Conservation (phyloP, 2,797 vertebrate genomes). For the Scomberomorus guttatus region DNA sequence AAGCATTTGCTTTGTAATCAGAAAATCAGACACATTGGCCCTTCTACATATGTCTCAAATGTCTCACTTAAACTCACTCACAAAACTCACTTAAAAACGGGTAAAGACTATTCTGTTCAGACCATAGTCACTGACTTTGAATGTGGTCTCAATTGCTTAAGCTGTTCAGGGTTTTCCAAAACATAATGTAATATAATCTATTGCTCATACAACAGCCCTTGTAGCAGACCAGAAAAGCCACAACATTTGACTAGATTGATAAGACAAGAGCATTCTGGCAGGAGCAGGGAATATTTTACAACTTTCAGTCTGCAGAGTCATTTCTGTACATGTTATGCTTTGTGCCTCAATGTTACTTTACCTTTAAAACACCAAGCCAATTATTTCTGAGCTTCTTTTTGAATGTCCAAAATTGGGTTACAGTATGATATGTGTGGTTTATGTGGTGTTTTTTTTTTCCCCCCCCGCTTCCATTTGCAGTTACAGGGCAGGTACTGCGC, state of each 20-base stretch:
- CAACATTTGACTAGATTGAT: constrained; percentile 42
- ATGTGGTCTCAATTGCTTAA: neutral
- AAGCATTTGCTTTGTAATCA: constrained; percentile 21
- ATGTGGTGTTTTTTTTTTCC: neutral
- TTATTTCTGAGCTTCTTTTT: neutral
- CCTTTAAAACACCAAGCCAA: neutral
- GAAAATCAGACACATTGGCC: neutral
- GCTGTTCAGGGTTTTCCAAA: constrained; percentile 17
- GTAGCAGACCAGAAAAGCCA: constrained; percentile 30
- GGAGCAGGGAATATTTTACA: neutral
- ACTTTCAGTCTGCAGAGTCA: neutral
- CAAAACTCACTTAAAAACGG: neutral
- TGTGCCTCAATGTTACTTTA: neutral
- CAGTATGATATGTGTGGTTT: neutral
- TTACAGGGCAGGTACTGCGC: constrained; percentile 94
- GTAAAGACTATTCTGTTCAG: neutral
- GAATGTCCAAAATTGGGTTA: neutral
- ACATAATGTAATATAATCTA: constrained; percentile 26
- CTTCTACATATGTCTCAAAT: neutral
- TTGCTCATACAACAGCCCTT: neutral
- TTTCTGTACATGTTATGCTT: neutral
- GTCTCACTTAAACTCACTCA: no score
- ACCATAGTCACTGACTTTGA: constrained; percentile 19
- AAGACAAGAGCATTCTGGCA: neutral
- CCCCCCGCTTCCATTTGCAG: constrained; percentile 71